A percentile compares a stretch with the other conserved stretches of the same genome.
Evolutionary conservation across 1,140 invertebrate species (phyloP).

Genomic region (Pemphigus obesinymphae): DNA sequence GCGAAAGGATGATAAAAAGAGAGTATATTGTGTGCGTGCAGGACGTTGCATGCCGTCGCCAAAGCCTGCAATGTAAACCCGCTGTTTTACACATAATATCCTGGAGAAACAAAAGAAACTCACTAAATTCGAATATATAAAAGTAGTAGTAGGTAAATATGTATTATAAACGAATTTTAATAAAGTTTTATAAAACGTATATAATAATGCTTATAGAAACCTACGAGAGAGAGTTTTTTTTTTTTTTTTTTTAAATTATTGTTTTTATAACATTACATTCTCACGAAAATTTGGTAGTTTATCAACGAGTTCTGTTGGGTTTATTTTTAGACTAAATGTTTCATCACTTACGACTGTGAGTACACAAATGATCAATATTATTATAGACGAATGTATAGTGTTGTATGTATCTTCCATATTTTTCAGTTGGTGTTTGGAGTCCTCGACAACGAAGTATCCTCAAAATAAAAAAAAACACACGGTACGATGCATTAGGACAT

Average conservation of each 20-base stretch:
- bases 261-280: not conserved
- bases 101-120: not conserved
- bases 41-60: not conserved
- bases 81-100: constrained; percentile 31
- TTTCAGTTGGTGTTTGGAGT: too few relatives aligned
- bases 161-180: constrained; percentile 7
- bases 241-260: not conserved
- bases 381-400: too few relatives aligned
- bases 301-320: too few relatives aligned
- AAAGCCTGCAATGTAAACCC: not conserved
- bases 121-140: not conserved
- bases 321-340: too few relatives aligned
- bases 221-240: not conserved
- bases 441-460: too few relatives aligned
- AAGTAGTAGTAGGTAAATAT: too few relatives aligned
- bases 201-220: not conserved
- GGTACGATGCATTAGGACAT: too few relatives aligned
- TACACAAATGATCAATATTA: too few relatives aligned
- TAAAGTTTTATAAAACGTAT: not conserved
- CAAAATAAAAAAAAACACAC: too few relatives aligned
- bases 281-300: not conserved
- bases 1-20: constrained; percentile 12
- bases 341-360: too few relatives aligned
- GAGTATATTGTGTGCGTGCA: not conserved
- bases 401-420: too few relatives aligned